phyloP scores from a whole-genome alignment of 1,140 invertebrate species.

The Schlechtendalia chinensis region DNA sequence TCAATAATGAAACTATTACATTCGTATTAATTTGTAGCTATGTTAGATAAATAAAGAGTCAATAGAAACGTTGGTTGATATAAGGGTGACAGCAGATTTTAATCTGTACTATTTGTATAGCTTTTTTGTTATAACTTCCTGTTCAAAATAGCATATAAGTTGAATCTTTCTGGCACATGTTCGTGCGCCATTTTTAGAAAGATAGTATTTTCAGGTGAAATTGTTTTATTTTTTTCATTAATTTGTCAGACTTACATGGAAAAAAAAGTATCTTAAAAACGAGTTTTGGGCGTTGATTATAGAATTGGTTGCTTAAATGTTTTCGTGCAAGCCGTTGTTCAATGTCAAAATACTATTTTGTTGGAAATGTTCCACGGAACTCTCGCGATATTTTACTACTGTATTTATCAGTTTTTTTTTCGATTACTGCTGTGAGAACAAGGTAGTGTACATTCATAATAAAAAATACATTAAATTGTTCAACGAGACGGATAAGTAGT shows the following conservation, averaged over 20 bases:
- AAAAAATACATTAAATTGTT: neutral
- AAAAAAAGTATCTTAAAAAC: neutral
- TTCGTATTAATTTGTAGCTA: neutral
- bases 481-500: neutral
- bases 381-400: neutral
- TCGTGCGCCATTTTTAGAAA: neutral
- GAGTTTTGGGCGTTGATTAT: neutral
- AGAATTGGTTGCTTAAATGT: neutral
- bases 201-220: neutral
- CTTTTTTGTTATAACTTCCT: neutral
- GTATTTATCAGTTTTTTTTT: neutral
- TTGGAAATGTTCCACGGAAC: conserved; percentile 1
- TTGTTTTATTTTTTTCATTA: neutral
- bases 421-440: neutral
- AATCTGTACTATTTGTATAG: neutral
- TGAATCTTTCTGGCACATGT: neutral
- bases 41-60: neutral
- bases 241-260: neutral
- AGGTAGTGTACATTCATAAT: neutral
- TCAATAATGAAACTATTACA: neutral
- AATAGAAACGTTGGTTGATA: neutral
- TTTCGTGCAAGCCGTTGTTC: neutral
- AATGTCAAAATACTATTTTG: neutral
- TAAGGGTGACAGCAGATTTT: neutral
- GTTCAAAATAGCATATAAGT: neutral